Percentiles rank a stretch among this genome's conserved stretches.
Evolutionary conservation across 2,888 invertebrate species (phyloP).

Genomic region (Folsomia candida): DNA sequence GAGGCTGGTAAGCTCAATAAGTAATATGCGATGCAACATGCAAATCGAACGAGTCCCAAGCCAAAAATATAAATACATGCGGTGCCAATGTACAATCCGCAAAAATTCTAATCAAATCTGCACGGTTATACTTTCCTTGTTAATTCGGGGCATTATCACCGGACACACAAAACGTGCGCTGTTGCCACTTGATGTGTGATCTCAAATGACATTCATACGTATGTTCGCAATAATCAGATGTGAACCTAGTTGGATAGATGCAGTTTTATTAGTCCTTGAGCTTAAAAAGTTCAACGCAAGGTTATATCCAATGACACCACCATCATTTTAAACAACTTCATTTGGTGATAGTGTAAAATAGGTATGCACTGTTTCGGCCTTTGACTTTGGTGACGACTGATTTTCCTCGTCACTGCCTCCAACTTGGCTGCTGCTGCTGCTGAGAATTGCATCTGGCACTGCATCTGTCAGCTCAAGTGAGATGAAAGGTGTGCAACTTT

Average conservation of each 20-base stretch:
- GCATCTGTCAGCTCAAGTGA: not conserved
- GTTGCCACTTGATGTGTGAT: too few species aligned
- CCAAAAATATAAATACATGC: too few species aligned
- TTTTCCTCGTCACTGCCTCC: not conserved
- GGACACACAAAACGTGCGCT: too few species aligned
- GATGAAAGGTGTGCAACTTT: not conserved
- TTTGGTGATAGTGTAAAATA: not conserved
- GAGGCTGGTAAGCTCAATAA: too few species aligned
- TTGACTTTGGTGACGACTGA: not conserved
- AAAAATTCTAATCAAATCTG: too few species aligned
- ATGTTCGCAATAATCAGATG: too few species aligned
- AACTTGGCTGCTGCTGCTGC: not conserved
- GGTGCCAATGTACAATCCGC: too few species aligned
- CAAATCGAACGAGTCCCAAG: too few species aligned
- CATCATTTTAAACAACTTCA: not conserved
- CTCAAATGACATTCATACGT: too few species aligned
- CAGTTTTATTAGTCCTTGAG: conserved; percentile 1
- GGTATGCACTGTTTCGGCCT: not conserved
- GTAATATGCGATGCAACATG: too few species aligned
- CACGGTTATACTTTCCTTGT: too few species aligned
- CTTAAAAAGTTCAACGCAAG: conserved; percentile 4
- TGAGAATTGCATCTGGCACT: not conserved
- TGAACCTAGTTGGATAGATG: not conserved
- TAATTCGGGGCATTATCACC: too few species aligned
- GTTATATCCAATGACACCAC: conserved; percentile 6